These are phyloP conservation scores for Diarsia mendica DNA, from an alignment of 2,888 invertebrate genomes.

Conservation along the genomic window DNA sequence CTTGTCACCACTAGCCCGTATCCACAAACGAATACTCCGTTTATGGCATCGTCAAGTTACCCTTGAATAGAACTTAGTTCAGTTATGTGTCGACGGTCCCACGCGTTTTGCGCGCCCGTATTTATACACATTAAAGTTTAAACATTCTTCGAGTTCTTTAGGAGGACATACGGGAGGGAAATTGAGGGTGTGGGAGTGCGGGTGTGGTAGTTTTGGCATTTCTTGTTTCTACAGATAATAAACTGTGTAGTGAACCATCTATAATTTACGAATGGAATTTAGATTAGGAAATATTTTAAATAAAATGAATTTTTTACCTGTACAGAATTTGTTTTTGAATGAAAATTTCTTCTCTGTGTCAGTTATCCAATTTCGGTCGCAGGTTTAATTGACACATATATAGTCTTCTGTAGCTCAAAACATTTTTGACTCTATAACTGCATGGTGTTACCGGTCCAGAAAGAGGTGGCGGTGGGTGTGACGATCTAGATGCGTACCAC, in stretches of 20 bases:
- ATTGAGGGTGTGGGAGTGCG: background rate
- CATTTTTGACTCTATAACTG: too few species aligned
- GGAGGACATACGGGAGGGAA: conserved; percentile 8
- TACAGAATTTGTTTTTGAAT: too few species aligned
- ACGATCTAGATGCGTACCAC: too few species aligned
- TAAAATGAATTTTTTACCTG: too few species aligned
- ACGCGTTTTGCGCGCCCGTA: background rate
- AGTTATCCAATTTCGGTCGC: too few species aligned
- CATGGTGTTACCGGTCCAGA: too few species aligned
- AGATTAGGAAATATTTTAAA: background rate
- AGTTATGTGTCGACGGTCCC: background rate
- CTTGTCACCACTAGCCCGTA: background rate
- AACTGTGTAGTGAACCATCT: background rate
- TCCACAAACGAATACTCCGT: background rate
- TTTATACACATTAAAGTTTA: conserved; percentile 36
- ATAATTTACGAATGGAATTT: background rate
- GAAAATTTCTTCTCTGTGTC: too few species aligned
- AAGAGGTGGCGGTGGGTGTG: too few species aligned
- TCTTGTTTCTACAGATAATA: background rate
- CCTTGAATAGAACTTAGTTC: conserved; percentile 29
- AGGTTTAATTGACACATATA: too few species aligned
- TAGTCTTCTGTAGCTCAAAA: too few species aligned
- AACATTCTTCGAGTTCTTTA: conserved; percentile 44
- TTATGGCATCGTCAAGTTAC: conserved; percentile 10
- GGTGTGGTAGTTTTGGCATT: background rate